Evolutionary conservation across 2,797 vertebrate species (phyloP).

Genomic region (Malurus leucopterus): DNA sequence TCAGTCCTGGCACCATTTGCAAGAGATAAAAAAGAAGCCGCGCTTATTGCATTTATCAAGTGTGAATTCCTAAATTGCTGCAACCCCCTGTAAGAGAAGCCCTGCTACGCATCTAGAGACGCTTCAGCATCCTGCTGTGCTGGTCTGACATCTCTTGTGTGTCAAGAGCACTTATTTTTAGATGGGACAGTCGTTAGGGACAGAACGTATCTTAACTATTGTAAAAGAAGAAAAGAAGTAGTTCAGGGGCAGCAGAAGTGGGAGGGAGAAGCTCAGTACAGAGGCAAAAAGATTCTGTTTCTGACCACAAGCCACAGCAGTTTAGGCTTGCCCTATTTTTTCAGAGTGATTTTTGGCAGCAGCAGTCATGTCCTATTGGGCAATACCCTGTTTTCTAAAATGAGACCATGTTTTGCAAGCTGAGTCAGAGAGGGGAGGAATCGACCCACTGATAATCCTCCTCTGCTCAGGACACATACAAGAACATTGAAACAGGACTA

Average conservation of each 20-base stretch:
- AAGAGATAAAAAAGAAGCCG: slow-evolving; percentile 52
- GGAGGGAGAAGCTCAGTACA: background rate
- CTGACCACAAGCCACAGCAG: background rate
- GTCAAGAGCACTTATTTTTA: slow-evolving; percentile 65
- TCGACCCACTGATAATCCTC: background rate
- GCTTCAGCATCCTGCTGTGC: slow-evolving; percentile 54
- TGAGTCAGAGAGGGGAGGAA: background rate
- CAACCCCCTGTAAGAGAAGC: slow-evolving; percentile 13
- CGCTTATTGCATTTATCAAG: slow-evolving; percentile 40
- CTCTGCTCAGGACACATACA: background rate
- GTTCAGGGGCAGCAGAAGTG: background rate
- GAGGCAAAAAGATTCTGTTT: background rate
- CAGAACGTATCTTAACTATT: slow-evolving; percentile 9
- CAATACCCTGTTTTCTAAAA: background rate
- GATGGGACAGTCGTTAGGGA: slow-evolving; percentile 20
- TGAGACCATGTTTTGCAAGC: background rate
- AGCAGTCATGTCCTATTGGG: background rate
- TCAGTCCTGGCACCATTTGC: background rate
- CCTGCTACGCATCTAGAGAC: slow-evolving; percentile 38
- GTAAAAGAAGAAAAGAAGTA: slow-evolving; percentile 33
- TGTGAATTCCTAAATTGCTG: slow-evolving; percentile 59
- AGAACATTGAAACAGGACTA: background rate
- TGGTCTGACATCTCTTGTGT: slow-evolving; percentile 47
- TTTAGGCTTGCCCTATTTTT: background rate
- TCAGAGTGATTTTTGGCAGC: background rate